A percentile compares a stretch with the other conserved stretches of the same genome.
phyloP scores from a whole-genome alignment of 1,140 invertebrate species.

The Subanguina moxae region DNA sequence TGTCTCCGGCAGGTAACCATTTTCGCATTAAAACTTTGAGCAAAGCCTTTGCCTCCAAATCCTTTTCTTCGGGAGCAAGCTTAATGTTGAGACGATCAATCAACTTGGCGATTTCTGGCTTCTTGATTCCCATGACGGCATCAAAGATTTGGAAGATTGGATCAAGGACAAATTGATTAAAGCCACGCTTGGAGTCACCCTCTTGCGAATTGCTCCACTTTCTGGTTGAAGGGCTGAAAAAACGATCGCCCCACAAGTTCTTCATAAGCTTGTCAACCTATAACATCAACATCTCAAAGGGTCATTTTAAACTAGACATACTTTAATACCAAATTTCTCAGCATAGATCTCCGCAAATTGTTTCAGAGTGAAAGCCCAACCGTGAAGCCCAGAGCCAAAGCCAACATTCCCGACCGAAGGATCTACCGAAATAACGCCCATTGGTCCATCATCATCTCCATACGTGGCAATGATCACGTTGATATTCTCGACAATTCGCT shows the following conservation, averaged over 20 bases:
- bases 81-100: slow-evolving; percentile 84
- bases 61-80: slow-evolving; percentile 86
- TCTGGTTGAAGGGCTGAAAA: slow-evolving; percentile 93
- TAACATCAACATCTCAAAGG: too few relatives aligned
- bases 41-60: slow-evolving; percentile 71
- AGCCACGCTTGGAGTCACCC: slow-evolving; percentile 75
- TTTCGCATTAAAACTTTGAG: slow-evolving; percentile 83
- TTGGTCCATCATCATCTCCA: slow-evolving; percentile 95
- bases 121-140: slow-evolving; percentile 94
- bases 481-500: too few relatives aligned
- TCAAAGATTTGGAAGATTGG: slow-evolving; percentile 98
- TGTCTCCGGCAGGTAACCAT: slow-evolving; percentile 98
- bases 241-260: slow-evolving; percentile 85
- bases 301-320: too few relatives aligned
- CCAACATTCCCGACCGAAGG: slow-evolving; percentile 96
- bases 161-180: slow-evolving; percentile 95
- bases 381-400: slow-evolving; percentile 96
- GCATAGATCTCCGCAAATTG: too few relatives aligned
- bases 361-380: too few relatives aligned
- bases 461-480: slow-evolving; percentile 98
- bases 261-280: slow-evolving; percentile 99
- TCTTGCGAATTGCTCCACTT: slow-evolving; percentile 92
- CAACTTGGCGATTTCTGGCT: slow-evolving; percentile 82
- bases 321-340: too few relatives aligned
- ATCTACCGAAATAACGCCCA: slow-evolving; percentile 95